These are phyloP conservation scores for Calephelis perditalis DNA, from an alignment of 2,888 invertebrate genomes.

Conservation along the genomic window DNA sequence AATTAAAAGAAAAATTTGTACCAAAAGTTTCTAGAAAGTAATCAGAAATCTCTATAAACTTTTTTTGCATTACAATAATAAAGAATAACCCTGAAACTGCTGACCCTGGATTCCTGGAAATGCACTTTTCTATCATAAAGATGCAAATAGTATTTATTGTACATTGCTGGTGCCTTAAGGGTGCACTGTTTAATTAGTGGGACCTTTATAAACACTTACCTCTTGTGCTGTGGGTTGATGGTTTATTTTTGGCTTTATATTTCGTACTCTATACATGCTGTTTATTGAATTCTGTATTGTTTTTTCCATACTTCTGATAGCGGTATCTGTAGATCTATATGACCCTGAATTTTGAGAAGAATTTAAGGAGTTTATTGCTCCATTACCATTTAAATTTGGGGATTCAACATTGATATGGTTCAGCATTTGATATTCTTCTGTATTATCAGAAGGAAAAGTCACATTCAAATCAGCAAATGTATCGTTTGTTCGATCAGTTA, in stretches of 20 bases:
- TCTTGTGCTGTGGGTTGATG: slow-evolving; percentile 43
- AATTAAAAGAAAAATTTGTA: no score
- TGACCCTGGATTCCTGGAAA: no score
- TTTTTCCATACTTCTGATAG: slow-evolving; percentile 42
- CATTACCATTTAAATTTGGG: slow-evolving; percentile 32
- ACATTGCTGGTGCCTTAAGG: no score
- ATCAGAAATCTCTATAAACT: no score
- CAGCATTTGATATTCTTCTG: slow-evolving; percentile 41
- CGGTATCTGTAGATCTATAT: slow-evolving; percentile 38
- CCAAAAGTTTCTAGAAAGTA: no score
- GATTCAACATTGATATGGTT: slow-evolving; percentile 28
- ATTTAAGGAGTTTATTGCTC: slow-evolving; percentile 29
- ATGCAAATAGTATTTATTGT: no score
- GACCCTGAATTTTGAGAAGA: slow-evolving; percentile 26
- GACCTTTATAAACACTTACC: slow-evolving; percentile 37
- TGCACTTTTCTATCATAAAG: no score
- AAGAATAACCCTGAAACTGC: no score
- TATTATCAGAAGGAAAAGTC: slow-evolving; percentile 63
- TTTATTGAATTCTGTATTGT: slow-evolving; percentile 43
- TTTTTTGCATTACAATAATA: no score
- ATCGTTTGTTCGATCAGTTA: slow-evolving; percentile 70
- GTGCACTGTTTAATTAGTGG: no score
- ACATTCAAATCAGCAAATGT: slow-evolving; percentile 70
- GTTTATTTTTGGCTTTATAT: slow-evolving; percentile 25
- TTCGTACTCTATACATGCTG: slow-evolving; percentile 28